Base-by-base conservation (phyloP, 2,797 vertebrate species). In the Manis pentadactyla region DNA sequence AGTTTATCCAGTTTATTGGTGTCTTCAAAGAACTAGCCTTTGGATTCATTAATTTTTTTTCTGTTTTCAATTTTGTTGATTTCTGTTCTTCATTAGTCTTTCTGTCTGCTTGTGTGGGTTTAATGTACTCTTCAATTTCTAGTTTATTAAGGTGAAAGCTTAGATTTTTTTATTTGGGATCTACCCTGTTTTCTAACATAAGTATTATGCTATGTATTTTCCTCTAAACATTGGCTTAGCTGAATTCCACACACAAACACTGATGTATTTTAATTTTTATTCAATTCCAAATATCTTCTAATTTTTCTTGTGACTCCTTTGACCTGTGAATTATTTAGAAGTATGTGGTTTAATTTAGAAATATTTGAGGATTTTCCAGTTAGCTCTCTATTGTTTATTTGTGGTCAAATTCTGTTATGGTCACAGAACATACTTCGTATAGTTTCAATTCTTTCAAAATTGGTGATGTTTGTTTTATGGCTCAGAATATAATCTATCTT, bases 371-470 rank as follows among this genome's bases (percentile, higher is more conserved):
- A 42, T 81, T 90, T 90, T 61, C 68, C 34, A 78, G 37, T 34
- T 53, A 81, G 31, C 17, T 59, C 64, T 82, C 46, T 82, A 23
- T 46, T 87, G 57, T 61, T 81, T 82, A 51, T 84, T 95, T 93
- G n/a, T 39, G 68, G 13, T 93, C 95, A 71, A 95, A 77, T 86
- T 94, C 29, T 93, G 17, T 86, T 87, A 59, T 69, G 55, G 15
- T 66, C 42, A 90, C 25, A 87, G 29, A 61, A n/a, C n/a, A n/a
- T 61, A 71, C 11, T 89, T 82, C 19, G 5, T 83, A 94, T 93
- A 59, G 66, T 97, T 91, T 64, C 55, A 84, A 53, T 94, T 96
- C 29, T 89, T 96, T 92, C 5, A 49, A 64, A 93, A 53, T 61
- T 82, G 46, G 42, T 57, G 21, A 81, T 29, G 18, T 78, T 94